A percentile compares a stretch with the other conserved stretches of the same genome.
Evolutionary conservation across 2,113 vertebrate species (phyloP).

Genomic region (Tympanuchus pallidicinctus): DNA sequence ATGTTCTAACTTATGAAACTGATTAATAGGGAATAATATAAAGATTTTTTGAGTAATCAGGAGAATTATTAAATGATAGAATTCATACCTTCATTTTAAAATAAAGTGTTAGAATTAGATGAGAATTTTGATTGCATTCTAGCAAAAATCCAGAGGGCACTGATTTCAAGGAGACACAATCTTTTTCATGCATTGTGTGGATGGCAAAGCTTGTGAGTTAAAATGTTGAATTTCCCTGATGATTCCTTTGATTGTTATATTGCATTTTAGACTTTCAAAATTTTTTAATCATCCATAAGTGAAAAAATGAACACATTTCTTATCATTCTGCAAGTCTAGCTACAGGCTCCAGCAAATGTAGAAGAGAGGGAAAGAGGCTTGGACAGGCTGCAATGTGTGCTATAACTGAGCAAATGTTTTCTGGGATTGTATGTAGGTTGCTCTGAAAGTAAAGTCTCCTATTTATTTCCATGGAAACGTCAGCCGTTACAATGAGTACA

Average conservation of each 20-base stretch:
- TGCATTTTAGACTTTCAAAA: background rate
- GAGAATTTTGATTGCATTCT: slow-evolving; percentile 36
- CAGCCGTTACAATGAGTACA: too few relatives aligned
- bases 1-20: slow-evolving; percentile 38
- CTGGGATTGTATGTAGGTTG: background rate
- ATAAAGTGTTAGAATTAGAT: slow-evolving; percentile 18
- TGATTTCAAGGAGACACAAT: background rate
- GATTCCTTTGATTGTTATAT: background rate
- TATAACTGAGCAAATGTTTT: background rate
- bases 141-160: background rate
- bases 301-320: background rate
- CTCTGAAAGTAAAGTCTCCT: too few relatives aligned
- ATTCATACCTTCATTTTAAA: slow-evolving; percentile 53
- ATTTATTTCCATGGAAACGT: too few relatives aligned
- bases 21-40: slow-evolving; percentile 44
- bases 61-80: slow-evolving; percentile 22
- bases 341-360: accelerated
- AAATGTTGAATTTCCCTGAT: background rate
- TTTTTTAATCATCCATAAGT: background rate
- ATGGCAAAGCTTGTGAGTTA: background rate
- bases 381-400: background rate
- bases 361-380: background rate
- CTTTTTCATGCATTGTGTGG: background rate
- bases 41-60: slow-evolving; percentile 38
- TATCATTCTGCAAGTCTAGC: background rate